Base-by-base conservation (phyloP, 1,140 invertebrate genomes). In the Drosophila truncata region DNA sequence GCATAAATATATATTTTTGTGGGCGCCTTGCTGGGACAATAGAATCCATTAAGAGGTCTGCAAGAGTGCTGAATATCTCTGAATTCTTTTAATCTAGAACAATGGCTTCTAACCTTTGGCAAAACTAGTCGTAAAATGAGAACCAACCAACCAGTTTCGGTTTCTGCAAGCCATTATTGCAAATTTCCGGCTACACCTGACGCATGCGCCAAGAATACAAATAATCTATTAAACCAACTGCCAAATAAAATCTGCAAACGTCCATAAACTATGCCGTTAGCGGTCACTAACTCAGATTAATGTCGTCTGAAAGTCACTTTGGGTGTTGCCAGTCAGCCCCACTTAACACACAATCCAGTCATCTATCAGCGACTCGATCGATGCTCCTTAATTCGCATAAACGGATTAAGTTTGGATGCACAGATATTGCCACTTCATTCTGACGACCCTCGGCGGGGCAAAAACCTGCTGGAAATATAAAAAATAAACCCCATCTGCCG, bases 111-210 rank as follows among this genome's bases (percentile, higher is more conserved):
- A 77, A 77, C 49, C 64, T 77, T 59, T 66, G 46, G 7, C 20
- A 1, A 46, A 60, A 39, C 47, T n/a, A 57, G 23, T 66, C 61
- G 54, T 58, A 76, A 76, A 76, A 59, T 16, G 31, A 16, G 52
- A 23, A 25, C 35, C 33, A 66, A 23, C 41, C 55, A 77, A 78
- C 73, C 74, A 77, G 74, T 77, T 77, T 55, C 37, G 0, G 37
- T 16, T 13, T 72, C 67, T 72, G 69, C 69, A 72, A 42, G 25
- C 10, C 20, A 62, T 52, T 33, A 47, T 60, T 67, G 74, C 55
- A 77, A 78, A 77, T 78, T 78, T 78, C 73, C 73, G 74, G 74
- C 74, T 78, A 78, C 54, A 77, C 74, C 74, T 55, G 54, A 59
- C 42, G 41, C 46, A 47, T 50, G 61, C 57, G 60, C 52, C 33